Base-by-base conservation (phyloP, 2,113 vertebrate species). In the Artemisiospiza belli region DNA sequence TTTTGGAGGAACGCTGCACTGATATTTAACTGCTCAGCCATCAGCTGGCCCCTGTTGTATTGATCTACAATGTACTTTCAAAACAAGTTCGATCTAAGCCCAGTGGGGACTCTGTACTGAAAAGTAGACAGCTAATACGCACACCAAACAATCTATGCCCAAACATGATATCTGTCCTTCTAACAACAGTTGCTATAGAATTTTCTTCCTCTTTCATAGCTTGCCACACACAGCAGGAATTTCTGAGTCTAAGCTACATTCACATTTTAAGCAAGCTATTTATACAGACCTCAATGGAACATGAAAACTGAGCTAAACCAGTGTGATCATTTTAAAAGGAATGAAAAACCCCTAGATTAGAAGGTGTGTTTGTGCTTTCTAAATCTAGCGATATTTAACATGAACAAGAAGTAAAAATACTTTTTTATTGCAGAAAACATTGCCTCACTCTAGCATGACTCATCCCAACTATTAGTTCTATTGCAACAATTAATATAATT, bases 11-110 rank as follows among this genome's bases (percentile, higher is more conserved):
- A 94, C 47, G 79, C 20, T 92, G 31, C 54, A 59, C 79, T 95
- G 86, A 62, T 90, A 80, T 61, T 90, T 95, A 94, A 92, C 85
- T 62, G 84, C 76, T 27, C 31, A 5, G 81, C 46, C 89, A 83
- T 92, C 93, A 94, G 79, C 92, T 88, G 79, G 82, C 55, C 73
- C 81, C 83, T 74, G 95, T 23, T 17, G 4, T 95, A 97, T 95
- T 94, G 96, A 97, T 96, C 94, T 90, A 91, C 95, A 94, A 93
- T 54, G 83, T 95, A 92, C 91, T 94, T 96, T 95, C 91, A 96
- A 96, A 97, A 93, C 94, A 91, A 91, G 67, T 90, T 97, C 85
- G 54, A 97, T 96, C 90, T 89, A 92, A 88, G 84, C 92, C 64
- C 96, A 96, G 95, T 94, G 62, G 96, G 96, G 87, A 95, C 93